Base-by-base conservation (phyloP, 1,140 invertebrate genomes). In the Acromyrmex heyeri region DNA sequence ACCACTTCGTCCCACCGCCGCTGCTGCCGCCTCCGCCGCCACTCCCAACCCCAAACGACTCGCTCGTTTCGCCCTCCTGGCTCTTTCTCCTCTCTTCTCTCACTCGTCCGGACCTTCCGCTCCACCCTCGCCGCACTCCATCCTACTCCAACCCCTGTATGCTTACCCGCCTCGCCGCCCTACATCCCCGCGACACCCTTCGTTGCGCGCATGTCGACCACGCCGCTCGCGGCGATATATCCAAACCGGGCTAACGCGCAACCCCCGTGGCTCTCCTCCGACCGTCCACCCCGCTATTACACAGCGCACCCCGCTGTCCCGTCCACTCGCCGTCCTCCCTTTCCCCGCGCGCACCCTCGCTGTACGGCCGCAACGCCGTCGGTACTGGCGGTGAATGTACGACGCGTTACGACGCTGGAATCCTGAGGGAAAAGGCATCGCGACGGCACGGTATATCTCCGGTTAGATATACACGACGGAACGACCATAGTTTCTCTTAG, bases 161-260 rank as follows among this genome's bases (percentile, higher is more conserved):
- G 12, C 21, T 21, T 12, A 4, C 7, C 21, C 24, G 24, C n/a
- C 53, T 24, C 53, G 50, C 48, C 38, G 44, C 12, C 61, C 75
- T 30, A 44, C 50, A 24, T 62, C 81, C 67, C 79, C 78, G 70
- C 55, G 34, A 44, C 53, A 5, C 72, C 61, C 24, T 61, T 85
- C 67, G 34, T 48, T 8, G 21, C 69, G 53, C 59, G 72, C 73
- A 85, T 62, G 73, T 69, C 57, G 81, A 86, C 72, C 75, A 75
- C 72, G 44, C 81, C 67, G 65, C 87, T 86, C 87, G 88, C 82
- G 67, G 87, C 76, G 69, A 75, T 88, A 86, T 62, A 88, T 85
- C 86, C 59, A 72, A 89, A 78, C 75, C 87, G 69, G 78, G 72
- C 73, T 76, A 88, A 89, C 87, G 70, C 57, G 64, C 69, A 34